Conservation (phyloP, 2,888 invertebrate species). For the Drosophila rubida region DNA sequence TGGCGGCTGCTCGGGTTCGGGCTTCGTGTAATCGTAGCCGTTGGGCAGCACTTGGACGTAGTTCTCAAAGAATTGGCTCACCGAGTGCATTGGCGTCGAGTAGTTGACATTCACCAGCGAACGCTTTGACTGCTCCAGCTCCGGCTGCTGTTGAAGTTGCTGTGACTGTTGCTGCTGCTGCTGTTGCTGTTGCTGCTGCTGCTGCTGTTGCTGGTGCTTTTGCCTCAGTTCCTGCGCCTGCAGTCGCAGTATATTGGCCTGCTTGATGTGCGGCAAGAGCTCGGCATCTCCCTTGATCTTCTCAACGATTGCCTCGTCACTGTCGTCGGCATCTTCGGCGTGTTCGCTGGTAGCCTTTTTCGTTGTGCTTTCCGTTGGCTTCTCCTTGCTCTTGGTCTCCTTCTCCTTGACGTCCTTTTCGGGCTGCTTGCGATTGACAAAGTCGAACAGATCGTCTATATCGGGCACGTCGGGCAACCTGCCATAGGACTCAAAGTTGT, state of each 20-base stretch:
- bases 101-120: conserved; percentile 75
- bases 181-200: conserved; percentile 13
- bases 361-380: conserved; percentile 19
- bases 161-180: conserved; percentile 1
- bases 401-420: conserved; percentile 38
- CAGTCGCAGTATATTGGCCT: conserved; percentile 66
- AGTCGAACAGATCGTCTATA: conserved; percentile 83
- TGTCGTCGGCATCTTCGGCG: conserved; percentile 48
- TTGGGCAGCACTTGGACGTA: conserved; percentile 71
- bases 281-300: conserved; percentile 84
- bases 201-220: conserved; percentile 20
- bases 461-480: conserved; percentile 83
- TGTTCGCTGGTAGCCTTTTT: conserved; percentile 43
- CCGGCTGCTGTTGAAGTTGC: conserved; percentile 9
- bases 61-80: conserved; percentile 76
- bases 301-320: conserved; percentile 68
- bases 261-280: conserved; percentile 72
- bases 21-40: conserved; percentile 75
- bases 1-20: conserved; percentile 63
- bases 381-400: conserved; percentile 25
- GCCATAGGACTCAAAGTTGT: conserved; percentile 83
- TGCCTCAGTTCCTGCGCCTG: conserved; percentile 52
- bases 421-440: conserved; percentile 74
- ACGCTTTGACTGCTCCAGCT: conserved; percentile 35
- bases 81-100: conserved; percentile 75